Base-by-base conservation (phyloP, 1,140 invertebrate species). In the Drosophila pseudoobscura region DNA sequence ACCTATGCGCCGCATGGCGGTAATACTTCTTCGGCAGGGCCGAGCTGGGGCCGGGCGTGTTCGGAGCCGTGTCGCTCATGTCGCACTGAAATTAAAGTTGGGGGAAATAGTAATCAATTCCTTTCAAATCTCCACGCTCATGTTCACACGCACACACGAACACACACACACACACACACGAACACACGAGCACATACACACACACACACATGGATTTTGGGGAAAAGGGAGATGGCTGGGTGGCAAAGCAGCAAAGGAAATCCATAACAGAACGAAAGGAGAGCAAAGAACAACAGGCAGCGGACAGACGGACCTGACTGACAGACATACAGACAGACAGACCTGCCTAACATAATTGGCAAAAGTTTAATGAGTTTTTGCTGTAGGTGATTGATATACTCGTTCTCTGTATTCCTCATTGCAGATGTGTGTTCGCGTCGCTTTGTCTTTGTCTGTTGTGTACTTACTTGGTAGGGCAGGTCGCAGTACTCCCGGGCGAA, bases 21-120 rank as follows among this genome's bases (percentile, higher is more conserved):
- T 87, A 87, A 78, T 87, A 87, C 58, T 87, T 87, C 50, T 87
- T 87, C 22, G 83, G 83, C 52, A 69, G 64, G 8, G 50, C 62
- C 50, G 75, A 83, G 7, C 47, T 45, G 39, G 71, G 65, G 13
- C 84, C 83, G 26, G 80, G 80, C 13, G 80, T 84, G 31, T 84
- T 88, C 13, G 83, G 83, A n/a, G 83, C 83, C 9, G 83, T 88
- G 35, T 87, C 83, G 47, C 78, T 88, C 83, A 87, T 87, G 20
- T 83, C 84, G 45, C 65, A 62, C 83, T 87, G 78, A 2, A 68
- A 72, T 20, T 7, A 15, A 49, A 64, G 15, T 26, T n/a, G 39
- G n/a, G 11, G 11, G 11, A 44, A 47, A 26, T 61, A 60, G 49
- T 51, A 13, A 51, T 13, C 4, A 17, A 71, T 11, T 20, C n/a